These are phyloP conservation scores for Caranx melampygus DNA, from an alignment of 2,113 vertebrate species.

Conservation along the genomic window DNA sequence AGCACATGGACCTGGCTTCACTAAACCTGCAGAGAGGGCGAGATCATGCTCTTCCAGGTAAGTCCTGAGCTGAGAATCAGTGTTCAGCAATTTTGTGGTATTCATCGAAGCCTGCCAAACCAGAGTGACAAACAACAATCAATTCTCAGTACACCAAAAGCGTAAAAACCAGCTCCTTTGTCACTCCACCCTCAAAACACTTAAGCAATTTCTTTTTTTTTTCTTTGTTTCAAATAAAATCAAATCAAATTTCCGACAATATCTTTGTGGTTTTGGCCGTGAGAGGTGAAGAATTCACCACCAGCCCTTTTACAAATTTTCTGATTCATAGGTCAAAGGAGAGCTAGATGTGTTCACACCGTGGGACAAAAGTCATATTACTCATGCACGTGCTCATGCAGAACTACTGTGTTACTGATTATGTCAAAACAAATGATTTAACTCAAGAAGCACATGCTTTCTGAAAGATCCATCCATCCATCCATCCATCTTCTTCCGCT, in stretches of 20 bases:
- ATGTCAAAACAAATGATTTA: too few species aligned
- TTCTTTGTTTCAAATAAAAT: background rate
- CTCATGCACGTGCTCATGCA: too few species aligned
- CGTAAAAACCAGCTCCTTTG: background rate
- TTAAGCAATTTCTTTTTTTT: too few species aligned
- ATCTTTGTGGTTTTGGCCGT: background rate
- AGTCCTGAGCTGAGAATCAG: background rate
- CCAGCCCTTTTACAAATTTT: too few species aligned
- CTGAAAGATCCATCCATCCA: too few species aligned
- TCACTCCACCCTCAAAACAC: background rate
- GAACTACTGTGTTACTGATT: too few species aligned
- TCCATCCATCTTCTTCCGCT: too few species aligned
- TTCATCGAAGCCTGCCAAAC: conserved; percentile 6
- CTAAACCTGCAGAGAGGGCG: conserved; percentile 95
- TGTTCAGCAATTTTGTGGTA: background rate
- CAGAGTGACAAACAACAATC: background rate
- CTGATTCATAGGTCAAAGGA: too few species aligned
- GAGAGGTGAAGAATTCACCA: background rate
- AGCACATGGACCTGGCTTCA: conserved; percentile 89
- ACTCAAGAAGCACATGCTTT: too few species aligned
- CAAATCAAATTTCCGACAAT: background rate
- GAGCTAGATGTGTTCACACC: too few species aligned
- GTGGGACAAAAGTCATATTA: too few species aligned
- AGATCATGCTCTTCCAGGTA: conserved; percentile 95
- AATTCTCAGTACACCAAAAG: background rate